Evolutionary conservation across 2,113 vertebrate genomes (phyloP).

Genomic region (Paralichthys olivaceus): DNA sequence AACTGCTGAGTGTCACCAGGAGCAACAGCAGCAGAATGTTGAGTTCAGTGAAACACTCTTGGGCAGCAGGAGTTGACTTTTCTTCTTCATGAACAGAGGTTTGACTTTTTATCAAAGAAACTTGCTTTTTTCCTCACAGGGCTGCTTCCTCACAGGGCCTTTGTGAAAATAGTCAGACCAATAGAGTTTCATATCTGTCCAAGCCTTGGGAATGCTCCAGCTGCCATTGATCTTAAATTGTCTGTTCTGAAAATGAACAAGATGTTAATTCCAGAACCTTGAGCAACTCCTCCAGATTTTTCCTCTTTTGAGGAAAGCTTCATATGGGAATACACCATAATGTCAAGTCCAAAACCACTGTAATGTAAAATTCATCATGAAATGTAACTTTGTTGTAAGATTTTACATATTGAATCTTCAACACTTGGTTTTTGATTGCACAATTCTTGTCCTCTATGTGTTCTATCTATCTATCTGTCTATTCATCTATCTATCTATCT

Average conservation of each 20-base stretch:
- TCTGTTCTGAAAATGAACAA: neutral
- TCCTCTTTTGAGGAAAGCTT: too few species aligned
- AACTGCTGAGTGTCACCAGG: neutral
- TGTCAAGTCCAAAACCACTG: too few species aligned
- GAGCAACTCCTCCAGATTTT: neutral
- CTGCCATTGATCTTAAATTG: neutral
- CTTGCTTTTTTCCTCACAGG: neutral
- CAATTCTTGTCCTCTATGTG: too few species aligned
- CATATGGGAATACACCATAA: too few species aligned
- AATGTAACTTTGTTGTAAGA: too few species aligned
- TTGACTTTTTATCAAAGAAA: neutral
- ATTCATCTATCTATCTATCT: too few species aligned
- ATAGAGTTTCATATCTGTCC: neutral
- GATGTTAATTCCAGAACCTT: neutral
- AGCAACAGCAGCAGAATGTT: neutral
- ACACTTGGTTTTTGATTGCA: too few species aligned
- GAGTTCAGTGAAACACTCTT: neutral
- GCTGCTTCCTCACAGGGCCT: neutral
- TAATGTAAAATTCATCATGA: too few species aligned
- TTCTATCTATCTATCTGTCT: too few species aligned
- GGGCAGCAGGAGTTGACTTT: neutral
- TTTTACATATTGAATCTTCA: too few species aligned
- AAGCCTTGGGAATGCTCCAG: neutral
- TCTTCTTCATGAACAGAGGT: neutral
- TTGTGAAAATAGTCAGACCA: neutral